A percentile compares a stretch with the other conserved stretches of the same genome.
Conservation (phyloP, 2,888 invertebrate genomes). For the Adela reaumurella region DNA sequence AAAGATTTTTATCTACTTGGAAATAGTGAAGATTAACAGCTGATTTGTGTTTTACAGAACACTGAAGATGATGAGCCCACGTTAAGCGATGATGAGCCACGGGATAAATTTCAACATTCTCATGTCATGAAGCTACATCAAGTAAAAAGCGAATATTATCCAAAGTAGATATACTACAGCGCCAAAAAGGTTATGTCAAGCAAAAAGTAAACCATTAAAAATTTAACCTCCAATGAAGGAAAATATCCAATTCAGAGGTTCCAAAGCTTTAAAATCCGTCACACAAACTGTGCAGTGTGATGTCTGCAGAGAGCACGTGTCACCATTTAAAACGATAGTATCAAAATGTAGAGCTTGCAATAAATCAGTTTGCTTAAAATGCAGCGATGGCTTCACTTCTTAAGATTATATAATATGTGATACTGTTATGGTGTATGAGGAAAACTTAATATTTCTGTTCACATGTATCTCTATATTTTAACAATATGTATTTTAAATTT, state of each 20-base stretch:
- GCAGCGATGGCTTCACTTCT: constrained; percentile 2
- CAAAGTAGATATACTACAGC: constrained; percentile 2
- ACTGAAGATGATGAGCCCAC: constrained; percentile 3
- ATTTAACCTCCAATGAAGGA: too few species aligned
- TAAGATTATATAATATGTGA: not conserved
- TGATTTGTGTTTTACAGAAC: not conserved
- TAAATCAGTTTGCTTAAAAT: constrained; percentile 1
- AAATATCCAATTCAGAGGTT: too few species aligned
- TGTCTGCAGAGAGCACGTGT: not conserved
- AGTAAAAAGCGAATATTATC: constrained; percentile 3
- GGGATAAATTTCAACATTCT: too few species aligned
- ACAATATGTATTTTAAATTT: too few species aligned
- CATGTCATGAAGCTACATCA: not conserved
- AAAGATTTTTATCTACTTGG: not conserved
- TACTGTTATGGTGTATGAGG: not conserved
- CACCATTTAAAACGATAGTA: constrained; percentile 1
- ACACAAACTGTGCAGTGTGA: not conserved
- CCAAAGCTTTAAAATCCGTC: constrained; percentile 1
- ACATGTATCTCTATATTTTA: too few species aligned
- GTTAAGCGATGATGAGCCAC: not conserved
- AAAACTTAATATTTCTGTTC: too few species aligned
- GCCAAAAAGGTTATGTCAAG: constrained; percentile 1
- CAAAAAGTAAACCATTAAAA: constrained; percentile 1
- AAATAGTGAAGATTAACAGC: not conserved
- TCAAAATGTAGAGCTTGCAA: constrained; percentile 1